Conservation (phyloP, 2,888 invertebrate species). For the Clostera curtula region DNA sequence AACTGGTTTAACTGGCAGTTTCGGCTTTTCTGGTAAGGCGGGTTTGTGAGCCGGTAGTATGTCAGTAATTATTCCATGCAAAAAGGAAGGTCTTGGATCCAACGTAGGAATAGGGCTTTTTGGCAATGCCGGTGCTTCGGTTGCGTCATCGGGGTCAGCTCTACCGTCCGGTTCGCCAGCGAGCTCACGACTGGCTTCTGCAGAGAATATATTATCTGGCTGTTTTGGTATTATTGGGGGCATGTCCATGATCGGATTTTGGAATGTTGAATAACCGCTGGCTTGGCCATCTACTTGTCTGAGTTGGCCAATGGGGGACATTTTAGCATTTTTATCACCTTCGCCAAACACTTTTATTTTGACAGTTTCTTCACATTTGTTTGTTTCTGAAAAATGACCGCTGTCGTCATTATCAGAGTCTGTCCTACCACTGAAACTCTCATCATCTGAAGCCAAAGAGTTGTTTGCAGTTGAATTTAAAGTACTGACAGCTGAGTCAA, state of each 20-base stretch:
- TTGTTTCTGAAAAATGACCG: slow-evolving; percentile 65
- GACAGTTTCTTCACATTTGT: slow-evolving; percentile 67
- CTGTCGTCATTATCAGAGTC: slow-evolving; percentile 77
- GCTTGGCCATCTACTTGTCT: slow-evolving; percentile 65
- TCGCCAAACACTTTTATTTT: slow-evolving; percentile 69
- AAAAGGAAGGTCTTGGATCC: slow-evolving; percentile 79
- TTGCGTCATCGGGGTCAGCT: slow-evolving; percentile 84
- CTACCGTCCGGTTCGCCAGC: slow-evolving; percentile 92
- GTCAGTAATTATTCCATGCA: slow-evolving; percentile 78
- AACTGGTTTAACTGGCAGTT: slow-evolving; percentile 72
- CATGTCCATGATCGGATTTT: slow-evolving; percentile 65
- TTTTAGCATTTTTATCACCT: slow-evolving; percentile 57
- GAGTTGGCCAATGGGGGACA: slow-evolving; percentile 58
- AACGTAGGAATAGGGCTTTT: slow-evolving; percentile 79
- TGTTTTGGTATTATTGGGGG: slow-evolving; percentile 62
- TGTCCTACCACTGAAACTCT: slow-evolving; percentile 68
- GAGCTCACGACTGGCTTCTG: slow-evolving; percentile 82
- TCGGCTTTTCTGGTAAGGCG: slow-evolving; percentile 82
- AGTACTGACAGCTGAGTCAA: slow-evolving; percentile 73
- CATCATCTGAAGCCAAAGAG: slow-evolving; percentile 67
- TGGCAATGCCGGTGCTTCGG: slow-evolving; percentile 81
- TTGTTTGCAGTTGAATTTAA: slow-evolving; percentile 73
- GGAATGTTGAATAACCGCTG: slow-evolving; percentile 66
- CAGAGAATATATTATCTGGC: slow-evolving; percentile 58
- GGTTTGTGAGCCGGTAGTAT: slow-evolving; percentile 70